phyloP scores from a whole-genome alignment of 2,797 vertebrate species.

The Ficedula albicollis region DNA sequence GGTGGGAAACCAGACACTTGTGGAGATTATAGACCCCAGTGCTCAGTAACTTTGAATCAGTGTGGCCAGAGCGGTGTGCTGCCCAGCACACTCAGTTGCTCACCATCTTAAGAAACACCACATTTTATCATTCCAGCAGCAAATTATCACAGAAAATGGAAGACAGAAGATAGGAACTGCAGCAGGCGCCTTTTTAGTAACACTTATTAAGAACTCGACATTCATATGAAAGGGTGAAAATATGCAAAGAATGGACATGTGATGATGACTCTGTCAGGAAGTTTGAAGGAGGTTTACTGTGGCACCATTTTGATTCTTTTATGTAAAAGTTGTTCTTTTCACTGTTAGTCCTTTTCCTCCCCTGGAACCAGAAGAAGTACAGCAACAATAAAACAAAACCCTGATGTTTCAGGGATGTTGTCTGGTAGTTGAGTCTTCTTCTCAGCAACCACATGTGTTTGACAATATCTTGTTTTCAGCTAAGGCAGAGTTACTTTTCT shows the following conservation, averaged over 20 bases:
- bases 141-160: not conserved
- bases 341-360: not conserved
- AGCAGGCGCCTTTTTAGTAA: not conserved
- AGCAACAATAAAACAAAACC: not conserved
- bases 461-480: not conserved
- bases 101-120: not conserved
- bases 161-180: not conserved
- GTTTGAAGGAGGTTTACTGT: not conserved
- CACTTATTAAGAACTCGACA: not conserved
- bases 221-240: not conserved
- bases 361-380: not conserved
- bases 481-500: not conserved
- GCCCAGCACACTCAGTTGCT: not conserved
- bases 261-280: not conserved
- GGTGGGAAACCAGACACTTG: not conserved
- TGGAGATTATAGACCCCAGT: not conserved
- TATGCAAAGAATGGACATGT: accelerated
- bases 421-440: not conserved
- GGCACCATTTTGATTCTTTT: not conserved
- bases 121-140: not conserved
- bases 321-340: not conserved
- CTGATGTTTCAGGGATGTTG: not conserved
- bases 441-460: not conserved
- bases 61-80: not conserved
- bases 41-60: not conserved